Conservation (phyloP, 2,113 vertebrate genomes). For the Dolichotis patagonum region DNA sequence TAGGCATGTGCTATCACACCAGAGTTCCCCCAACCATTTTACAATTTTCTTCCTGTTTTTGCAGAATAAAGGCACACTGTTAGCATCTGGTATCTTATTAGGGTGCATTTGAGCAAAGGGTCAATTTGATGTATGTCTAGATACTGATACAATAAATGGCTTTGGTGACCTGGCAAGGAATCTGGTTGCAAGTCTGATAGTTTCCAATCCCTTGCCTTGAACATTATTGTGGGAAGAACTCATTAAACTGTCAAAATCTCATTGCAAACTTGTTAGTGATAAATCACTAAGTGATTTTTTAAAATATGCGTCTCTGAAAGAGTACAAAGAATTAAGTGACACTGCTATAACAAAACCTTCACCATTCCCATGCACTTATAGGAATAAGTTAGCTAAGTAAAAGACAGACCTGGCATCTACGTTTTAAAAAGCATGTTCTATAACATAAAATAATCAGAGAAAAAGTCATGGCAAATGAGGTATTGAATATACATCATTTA, state of each 20-base stretch:
- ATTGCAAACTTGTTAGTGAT: not conserved
- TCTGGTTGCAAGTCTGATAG: not conserved
- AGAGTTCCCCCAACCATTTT: not conserved
- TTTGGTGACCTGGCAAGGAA: not conserved
- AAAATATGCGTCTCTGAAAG: not conserved
- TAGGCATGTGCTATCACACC: not conserved
- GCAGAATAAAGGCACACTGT: not conserved
- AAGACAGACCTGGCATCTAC: not conserved
- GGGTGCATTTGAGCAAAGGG: not conserved
- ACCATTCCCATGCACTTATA: not conserved
- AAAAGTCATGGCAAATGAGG: not conserved
- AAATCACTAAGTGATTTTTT: not conserved
- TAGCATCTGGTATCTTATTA: not conserved
- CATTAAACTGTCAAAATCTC: not conserved
- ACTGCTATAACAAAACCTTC: not conserved
- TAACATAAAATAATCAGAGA: conserved; percentile 9
- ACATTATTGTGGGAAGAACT: not conserved
- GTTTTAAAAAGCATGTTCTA: not conserved
- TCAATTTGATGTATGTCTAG: not conserved
- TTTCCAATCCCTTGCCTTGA: not conserved
- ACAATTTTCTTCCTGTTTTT: not conserved
- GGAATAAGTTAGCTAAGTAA: not conserved
- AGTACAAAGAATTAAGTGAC: not conserved
- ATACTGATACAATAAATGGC: not conserved
- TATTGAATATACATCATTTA: not conserved